phyloP scores from a whole-genome alignment of 2,797 vertebrate genomes.

The Myotis planiceps region DNA sequence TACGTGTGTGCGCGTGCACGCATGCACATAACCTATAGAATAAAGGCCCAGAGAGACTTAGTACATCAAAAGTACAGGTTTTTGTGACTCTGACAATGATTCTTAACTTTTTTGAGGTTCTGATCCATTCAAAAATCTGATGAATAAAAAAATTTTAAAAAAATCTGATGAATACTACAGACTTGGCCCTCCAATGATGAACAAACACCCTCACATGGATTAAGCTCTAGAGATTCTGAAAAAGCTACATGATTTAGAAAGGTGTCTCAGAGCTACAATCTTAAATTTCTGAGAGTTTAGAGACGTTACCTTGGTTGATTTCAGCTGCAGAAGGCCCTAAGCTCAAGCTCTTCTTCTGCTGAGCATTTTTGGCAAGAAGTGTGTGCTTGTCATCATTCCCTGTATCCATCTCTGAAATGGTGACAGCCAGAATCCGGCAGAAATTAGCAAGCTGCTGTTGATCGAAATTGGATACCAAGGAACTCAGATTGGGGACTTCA shows the following conservation, averaged over 20 bases:
- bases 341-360: slow-evolving; percentile 94
- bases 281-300: neutral
- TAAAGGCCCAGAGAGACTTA: neutral
- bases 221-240: neutral
- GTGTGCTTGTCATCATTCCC: slow-evolving; percentile 99
- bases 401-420: slow-evolving; percentile 97
- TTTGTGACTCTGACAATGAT: neutral
- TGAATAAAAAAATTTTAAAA: too few relatives aligned
- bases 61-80: neutral
- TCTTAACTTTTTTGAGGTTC: slow-evolving; percentile 4
- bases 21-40: neutral
- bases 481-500: slow-evolving; percentile 95
- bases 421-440: slow-evolving; percentile 98
- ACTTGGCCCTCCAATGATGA: neutral
- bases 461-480: slow-evolving; percentile 97
- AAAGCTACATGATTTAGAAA: neutral
- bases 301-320: slow-evolving; percentile 94
- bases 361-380: slow-evolving; percentile 96
- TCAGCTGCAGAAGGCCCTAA: slow-evolving; percentile 94
- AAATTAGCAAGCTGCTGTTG: slow-evolving; percentile 99
- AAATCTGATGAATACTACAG: slow-evolving; percentile 3
- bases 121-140: slow-evolving; percentile 24
- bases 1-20: neutral
- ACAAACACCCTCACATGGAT: neutral
- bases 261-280: neutral